Evolutionary conservation across 1,140 invertebrate genomes (phyloP).

Genomic region (Saccostrea glomerata): DNA sequence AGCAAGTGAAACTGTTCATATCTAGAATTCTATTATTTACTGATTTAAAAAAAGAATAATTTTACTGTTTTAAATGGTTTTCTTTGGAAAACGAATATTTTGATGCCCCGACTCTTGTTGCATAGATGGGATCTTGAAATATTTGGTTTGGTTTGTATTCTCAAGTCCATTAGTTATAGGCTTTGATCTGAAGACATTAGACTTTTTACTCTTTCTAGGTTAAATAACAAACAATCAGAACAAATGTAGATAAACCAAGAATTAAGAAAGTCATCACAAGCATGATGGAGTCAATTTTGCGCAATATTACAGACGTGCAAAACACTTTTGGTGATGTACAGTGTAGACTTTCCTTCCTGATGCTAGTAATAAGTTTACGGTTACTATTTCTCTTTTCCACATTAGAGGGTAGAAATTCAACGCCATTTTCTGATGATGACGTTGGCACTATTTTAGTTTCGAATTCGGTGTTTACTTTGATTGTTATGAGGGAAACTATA

Average conservation of each 20-base stretch:
- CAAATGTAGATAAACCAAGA: background rate
- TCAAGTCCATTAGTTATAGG: too few relatives aligned
- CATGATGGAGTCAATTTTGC: slow-evolving; percentile 5
- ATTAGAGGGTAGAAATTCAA: background rate
- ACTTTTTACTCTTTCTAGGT: background rate
- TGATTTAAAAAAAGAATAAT: too few relatives aligned
- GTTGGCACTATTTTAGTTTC: background rate
- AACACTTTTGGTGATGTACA: background rate
- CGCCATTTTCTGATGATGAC: background rate
- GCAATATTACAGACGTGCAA: background rate
- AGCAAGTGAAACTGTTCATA: too few relatives aligned
- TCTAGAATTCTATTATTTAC: too few relatives aligned
- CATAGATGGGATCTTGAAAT: too few relatives aligned
- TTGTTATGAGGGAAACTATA: background rate
- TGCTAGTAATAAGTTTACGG: background rate
- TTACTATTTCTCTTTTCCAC: background rate
- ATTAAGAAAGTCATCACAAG: slow-evolving; percentile 15
- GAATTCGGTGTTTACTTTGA: background rate
- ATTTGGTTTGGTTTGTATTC: too few relatives aligned
- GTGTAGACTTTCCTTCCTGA: background rate
- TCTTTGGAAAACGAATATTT: too few relatives aligned
- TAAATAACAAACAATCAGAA: background rate
- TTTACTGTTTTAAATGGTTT: too few relatives aligned
- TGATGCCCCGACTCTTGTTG: too few relatives aligned
- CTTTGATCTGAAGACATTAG: background rate